These are phyloP conservation scores for Brevimyrus niger DNA, from an alignment of 2,113 vertebrate species.

Conservation along the genomic window DNA sequence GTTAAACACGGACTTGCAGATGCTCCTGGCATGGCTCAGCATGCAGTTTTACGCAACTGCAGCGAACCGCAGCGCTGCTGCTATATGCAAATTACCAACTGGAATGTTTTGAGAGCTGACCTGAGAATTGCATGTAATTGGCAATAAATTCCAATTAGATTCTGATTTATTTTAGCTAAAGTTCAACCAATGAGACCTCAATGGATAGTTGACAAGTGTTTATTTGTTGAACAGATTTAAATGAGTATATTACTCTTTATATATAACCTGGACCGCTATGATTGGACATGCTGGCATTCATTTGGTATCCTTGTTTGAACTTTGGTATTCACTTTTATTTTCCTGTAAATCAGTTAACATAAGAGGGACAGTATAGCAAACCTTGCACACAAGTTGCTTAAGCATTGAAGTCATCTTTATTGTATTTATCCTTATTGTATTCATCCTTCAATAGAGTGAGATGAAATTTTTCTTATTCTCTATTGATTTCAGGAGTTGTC, in stretches of 20 bases:
- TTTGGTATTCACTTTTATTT: too few species aligned
- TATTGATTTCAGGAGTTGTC: background rate
- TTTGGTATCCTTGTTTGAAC: too few species aligned
- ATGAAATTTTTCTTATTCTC: background rate
- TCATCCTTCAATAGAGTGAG: background rate
- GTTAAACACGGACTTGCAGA: background rate
- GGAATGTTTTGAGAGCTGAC: background rate
- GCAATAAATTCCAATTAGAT: background rate
- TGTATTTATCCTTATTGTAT: background rate
- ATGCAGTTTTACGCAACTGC: background rate
- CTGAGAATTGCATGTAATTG: background rate
- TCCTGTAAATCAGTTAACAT: background rate
- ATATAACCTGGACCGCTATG: too few species aligned
- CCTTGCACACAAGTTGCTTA: background rate
- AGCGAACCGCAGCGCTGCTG: background rate
- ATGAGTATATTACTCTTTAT: too few species aligned
- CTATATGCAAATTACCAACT: background rate
- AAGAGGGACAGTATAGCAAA: background rate
- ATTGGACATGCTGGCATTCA: too few species aligned
- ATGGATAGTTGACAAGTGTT: too few species aligned
- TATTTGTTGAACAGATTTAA: too few species aligned
- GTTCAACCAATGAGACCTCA: too few species aligned
- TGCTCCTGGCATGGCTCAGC: background rate
- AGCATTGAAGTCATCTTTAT: background rate
- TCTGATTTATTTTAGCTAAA: background rate